Evolutionary conservation across 2,113 vertebrate species (phyloP).

Genomic region (Morone chrysops): DNA sequence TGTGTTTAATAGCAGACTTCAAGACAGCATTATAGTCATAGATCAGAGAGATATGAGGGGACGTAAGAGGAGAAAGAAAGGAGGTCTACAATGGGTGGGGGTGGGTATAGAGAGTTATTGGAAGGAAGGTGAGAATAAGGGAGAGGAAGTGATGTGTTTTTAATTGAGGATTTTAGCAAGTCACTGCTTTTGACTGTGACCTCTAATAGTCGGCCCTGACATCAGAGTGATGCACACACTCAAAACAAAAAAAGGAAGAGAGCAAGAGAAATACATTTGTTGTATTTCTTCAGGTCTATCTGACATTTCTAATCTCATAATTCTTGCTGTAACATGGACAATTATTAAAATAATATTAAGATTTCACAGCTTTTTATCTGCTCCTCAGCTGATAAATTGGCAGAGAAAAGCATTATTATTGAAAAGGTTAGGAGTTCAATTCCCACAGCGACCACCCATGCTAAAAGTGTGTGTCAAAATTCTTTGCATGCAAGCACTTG

Average conservation of each 20-base stretch:
- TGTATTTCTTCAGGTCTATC: neutral
- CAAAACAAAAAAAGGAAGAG: neutral
- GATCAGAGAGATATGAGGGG: neutral
- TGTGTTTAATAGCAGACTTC: neutral
- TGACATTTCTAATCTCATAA: neutral
- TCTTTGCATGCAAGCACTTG: slow-evolving; percentile 9
- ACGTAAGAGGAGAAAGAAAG: neutral
- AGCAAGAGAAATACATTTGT: neutral
- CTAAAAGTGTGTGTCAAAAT: slow-evolving; percentile 11
- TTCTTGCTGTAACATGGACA: slow-evolving; percentile 2
- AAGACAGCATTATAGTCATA: neutral
- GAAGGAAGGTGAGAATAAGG: slow-evolving; percentile 19
- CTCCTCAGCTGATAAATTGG: neutral
- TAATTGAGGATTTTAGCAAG: slow-evolving; percentile 46
- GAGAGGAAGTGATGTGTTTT: slow-evolving; percentile 33
- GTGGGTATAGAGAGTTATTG: neutral
- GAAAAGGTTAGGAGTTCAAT: slow-evolving; percentile 10
- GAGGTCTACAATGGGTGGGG: neutral
- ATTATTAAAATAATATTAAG: neutral
- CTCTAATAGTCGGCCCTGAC: slow-evolving; percentile 25
- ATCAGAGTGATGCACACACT: slow-evolving; percentile 25
- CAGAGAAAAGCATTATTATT: neutral
- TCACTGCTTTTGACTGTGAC: slow-evolving; percentile 31
- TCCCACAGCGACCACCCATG: neutral
- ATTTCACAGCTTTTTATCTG: neutral